Evolutionary conservation across 1,140 invertebrate genomes (phyloP).

Genomic region (Paralvinella palmiformis): DNA sequence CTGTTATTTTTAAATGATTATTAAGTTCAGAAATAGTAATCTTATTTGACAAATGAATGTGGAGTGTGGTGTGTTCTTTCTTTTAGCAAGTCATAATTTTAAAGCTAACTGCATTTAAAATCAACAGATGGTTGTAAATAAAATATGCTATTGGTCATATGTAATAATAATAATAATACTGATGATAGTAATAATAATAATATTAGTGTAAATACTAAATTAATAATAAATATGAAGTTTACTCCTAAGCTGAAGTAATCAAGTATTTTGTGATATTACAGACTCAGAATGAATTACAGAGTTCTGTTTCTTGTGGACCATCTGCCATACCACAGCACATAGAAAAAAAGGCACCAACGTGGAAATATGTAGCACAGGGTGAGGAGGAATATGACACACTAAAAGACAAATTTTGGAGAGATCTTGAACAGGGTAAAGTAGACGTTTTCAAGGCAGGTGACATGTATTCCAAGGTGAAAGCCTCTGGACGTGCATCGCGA

Average conservation of each 20-base stretch:
- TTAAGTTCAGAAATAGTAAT: too few species aligned
- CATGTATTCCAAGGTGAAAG: slow-evolving; percentile 16
- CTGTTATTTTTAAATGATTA: too few species aligned
- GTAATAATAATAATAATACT: neutral
- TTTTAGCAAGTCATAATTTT: too few species aligned
- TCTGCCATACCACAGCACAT: neutral
- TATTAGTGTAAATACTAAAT: neutral
- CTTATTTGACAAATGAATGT: too few species aligned
- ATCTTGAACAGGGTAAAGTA: slow-evolving; percentile 16
- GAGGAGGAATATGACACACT: slow-evolving; percentile 13
- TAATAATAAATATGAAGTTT: neutral
- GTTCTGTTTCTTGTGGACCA: neutral
- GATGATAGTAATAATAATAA: neutral
- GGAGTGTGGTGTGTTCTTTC: too few species aligned
- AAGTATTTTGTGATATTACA: neutral
- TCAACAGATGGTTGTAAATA: too few species aligned
- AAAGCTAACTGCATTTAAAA: too few species aligned
- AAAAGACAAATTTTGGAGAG: slow-evolving; percentile 17
- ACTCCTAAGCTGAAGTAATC: neutral
- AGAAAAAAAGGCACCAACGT: neutral
- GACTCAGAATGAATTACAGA: neutral
- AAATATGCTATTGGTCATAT: too few species aligned
- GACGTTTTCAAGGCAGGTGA: slow-evolving; percentile 11
- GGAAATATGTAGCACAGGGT: neutral
- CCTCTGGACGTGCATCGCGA: neutral